Evolutionary conservation across 2,888 invertebrate genomes (phyloP).

Genomic region (Clivina fossor): DNA sequence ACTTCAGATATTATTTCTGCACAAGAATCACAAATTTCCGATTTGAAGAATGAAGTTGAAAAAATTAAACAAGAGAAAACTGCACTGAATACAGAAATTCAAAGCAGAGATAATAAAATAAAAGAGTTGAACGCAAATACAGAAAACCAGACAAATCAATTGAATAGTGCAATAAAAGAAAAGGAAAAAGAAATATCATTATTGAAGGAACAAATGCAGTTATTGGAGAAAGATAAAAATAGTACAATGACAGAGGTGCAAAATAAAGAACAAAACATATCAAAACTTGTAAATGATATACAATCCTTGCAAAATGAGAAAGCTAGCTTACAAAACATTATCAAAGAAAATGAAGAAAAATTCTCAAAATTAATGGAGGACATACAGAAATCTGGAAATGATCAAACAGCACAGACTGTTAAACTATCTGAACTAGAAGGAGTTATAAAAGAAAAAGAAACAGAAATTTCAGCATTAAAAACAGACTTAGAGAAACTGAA

Average conservation of each 20-base stretch:
- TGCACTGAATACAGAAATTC: constrained; percentile 19
- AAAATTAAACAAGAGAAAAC: constrained; percentile 38
- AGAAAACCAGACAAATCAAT: constrained; percentile 2
- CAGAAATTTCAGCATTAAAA: constrained; percentile 50
- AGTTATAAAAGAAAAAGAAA: constrained; percentile 52
- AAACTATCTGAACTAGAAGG: constrained; percentile 53
- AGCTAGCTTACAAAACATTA: constrained; percentile 47
- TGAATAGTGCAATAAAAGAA: constrained; percentile 33
- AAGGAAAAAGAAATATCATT: constrained; percentile 40
- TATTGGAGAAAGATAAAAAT: constrained; percentile 43
- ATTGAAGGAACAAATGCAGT: constrained; percentile 44
- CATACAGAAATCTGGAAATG: constrained; percentile 45
- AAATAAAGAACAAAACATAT: constrained; percentile 45
- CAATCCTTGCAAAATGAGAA: constrained; percentile 45
- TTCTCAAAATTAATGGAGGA: constrained; percentile 19
- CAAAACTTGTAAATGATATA: constrained; percentile 42
- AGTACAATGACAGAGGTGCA: constrained; percentile 40
- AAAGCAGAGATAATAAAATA: constrained; percentile 26
- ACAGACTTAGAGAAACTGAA: constrained; percentile 53
- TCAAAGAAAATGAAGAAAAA: constrained; percentile 37
- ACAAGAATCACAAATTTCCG: constrained; percentile 29
- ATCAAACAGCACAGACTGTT: constrained; percentile 54
- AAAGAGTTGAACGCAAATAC: constrained; percentile 18
- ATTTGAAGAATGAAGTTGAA: constrained; percentile 52
- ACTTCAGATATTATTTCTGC: constrained; percentile 36